Evolutionary conservation across 2,113 vertebrate species (phyloP), one percentile per base, ranked within the genome.

Genomic region (Psilopsiagon aurifrons): DNA sequence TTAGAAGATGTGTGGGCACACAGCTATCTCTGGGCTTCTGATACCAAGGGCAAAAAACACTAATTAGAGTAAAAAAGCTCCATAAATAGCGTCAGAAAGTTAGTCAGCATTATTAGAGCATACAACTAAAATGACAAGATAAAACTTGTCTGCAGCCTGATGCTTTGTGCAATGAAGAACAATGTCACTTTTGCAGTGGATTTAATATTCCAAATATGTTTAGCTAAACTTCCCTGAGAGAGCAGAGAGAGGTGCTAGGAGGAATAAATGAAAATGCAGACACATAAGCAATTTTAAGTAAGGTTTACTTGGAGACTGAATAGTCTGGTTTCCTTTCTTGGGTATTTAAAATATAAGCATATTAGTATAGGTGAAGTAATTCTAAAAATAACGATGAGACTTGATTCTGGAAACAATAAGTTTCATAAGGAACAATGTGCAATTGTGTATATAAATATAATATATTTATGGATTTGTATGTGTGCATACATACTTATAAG

Each of bases 71-170:
- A 54, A 75, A 35, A 9, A 60, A 70, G 3, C 19, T 86, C 74
- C 39, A 44, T 41, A 52, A 15, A 51, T 35, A 44, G 29, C 17
- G 7, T 79, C 54, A 77, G 44, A 92, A 94, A 83, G 63, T 67
- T 95, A 76, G 49, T 80, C 78, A 67, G 55, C 69, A 57, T 95
- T 82, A 88, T 41, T 68, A 47, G 18, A 93, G 31, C 62, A 89
- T 75, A 31, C 88, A 91, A 78, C 93, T 94, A 95, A 92, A 95
- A 91, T 37, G 6, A 86, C 29, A 81, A 92, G 75, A 78, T 54
- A 49, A 77, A 93, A 84, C 41, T 7, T 89, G 27, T 79, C 54
- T 90, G 52, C 29, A 80, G 33, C 10, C 29, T 18, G 15, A 2
- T 63, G n/a, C 25, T 44, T 10, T 6, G 28, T 51, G 33, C 46